phyloP scores from a whole-genome alignment of 1,140 invertebrate genomes.

The Drosophila asahinai region DNA sequence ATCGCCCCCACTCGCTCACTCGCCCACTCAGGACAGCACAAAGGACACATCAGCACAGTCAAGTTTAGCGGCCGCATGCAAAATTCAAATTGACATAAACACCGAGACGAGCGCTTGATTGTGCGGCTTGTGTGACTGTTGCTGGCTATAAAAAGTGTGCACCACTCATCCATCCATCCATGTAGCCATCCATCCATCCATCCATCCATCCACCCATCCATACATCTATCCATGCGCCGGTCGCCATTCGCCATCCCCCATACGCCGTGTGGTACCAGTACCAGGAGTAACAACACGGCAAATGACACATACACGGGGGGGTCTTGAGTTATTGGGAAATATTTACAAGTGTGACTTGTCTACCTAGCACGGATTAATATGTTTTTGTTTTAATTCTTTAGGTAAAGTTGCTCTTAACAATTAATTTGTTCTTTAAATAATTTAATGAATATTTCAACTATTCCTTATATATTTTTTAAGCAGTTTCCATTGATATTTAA shows the following conservation, averaged over 20 bases:
- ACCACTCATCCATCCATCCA: slow-evolving; percentile 50
- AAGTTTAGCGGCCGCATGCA: slow-evolving; percentile 56
- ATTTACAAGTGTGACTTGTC: not conserved
- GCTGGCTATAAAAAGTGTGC: slow-evolving; percentile 73
- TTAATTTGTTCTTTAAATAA: no score
- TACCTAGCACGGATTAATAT: not conserved
- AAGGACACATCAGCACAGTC: slow-evolving; percentile 36
- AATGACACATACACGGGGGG: slow-evolving; percentile 43
- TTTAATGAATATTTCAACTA: not conserved
- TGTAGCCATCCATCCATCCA: slow-evolving; percentile 6
- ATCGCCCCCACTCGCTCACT: not conserved
- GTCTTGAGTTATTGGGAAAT: slow-evolving; percentile 1
- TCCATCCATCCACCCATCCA: slow-evolving; percentile 10
- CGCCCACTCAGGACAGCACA: slow-evolving; percentile 19
- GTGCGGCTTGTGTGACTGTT: slow-evolving; percentile 77
- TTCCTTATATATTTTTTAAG: not conserved
- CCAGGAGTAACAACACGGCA: slow-evolving; percentile 45
- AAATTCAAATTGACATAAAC: slow-evolving; percentile 78
- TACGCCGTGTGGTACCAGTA: slow-evolving; percentile 69
- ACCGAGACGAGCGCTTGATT: slow-evolving; percentile 69
- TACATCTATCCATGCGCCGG: slow-evolving; percentile 16
- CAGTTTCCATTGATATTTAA: not conserved
- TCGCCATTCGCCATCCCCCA: slow-evolving; percentile 24
- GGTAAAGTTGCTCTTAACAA: not conserved
- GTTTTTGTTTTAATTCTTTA: not conserved